Percentiles rank a stretch among this genome's conserved stretches.
These are phyloP conservation scores for Drosophila antonietae DNA, from an alignment of 2,888 invertebrate genomes.

Conservation along the genomic window DNA sequence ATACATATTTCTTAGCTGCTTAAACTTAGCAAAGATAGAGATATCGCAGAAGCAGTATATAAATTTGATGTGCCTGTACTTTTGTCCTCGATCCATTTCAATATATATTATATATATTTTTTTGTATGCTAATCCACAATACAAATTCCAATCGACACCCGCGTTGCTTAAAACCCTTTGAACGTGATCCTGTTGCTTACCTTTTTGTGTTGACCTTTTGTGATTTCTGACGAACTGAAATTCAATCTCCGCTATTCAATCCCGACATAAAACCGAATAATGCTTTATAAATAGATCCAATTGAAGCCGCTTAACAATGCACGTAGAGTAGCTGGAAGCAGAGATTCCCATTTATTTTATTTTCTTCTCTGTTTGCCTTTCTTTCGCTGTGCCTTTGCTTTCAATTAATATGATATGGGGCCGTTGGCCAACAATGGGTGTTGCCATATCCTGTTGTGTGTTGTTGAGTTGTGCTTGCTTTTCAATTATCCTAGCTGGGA, in stretches of 20 bases:
- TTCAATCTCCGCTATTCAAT: slow-evolving; percentile 27
- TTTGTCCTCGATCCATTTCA: not conserved
- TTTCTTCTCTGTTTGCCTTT: slow-evolving; percentile 4
- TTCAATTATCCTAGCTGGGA: slow-evolving; percentile 72
- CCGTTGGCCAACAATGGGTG: slow-evolving; percentile 21
- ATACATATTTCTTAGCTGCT: no score
- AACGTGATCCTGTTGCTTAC: not conserved
- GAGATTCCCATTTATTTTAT: slow-evolving; percentile 34
- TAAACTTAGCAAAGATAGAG: no score
- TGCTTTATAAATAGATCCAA: slow-evolving; percentile 53
- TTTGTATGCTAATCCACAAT: not conserved
- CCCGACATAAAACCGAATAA: slow-evolving; percentile 1
- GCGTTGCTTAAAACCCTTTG: not conserved
- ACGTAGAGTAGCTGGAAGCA: slow-evolving; percentile 17
- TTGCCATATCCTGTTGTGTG: slow-evolving; percentile 19
- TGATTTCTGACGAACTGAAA: slow-evolving; percentile 19
- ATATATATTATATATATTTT: not conserved
- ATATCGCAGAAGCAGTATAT: no score
- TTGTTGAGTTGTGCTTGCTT: slow-evolving; percentile 48
- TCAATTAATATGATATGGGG: slow-evolving; percentile 51
- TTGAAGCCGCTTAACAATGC: slow-evolving; percentile 18
- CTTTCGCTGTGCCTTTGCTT: slow-evolving; percentile 17
- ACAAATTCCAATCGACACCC: not conserved
- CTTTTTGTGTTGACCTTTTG: not conserved
- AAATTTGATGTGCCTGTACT: no score